A percentile compares a stretch with the other conserved stretches of the same genome.
Evolutionary conservation across 2,888 invertebrate genomes (phyloP).

Genomic region (Monochamus alternatus): DNA sequence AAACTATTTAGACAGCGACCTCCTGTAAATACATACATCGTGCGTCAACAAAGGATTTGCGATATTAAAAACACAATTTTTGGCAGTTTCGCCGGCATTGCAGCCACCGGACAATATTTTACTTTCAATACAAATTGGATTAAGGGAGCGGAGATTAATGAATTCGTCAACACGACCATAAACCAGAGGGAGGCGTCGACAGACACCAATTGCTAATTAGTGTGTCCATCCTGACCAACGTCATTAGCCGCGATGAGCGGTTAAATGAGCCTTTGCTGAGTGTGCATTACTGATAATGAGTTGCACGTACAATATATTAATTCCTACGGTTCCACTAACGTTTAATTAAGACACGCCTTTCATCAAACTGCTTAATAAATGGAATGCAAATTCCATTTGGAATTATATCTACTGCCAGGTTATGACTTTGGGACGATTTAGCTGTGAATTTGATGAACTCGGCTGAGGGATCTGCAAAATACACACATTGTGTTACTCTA

Average conservation of each 20-base stretch:
- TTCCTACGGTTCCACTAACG: conserved; percentile 12
- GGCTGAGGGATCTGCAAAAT: no score
- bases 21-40: no score
- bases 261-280: conserved; percentile 15
- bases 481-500: no score
- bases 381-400: background rate
- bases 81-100: no score
- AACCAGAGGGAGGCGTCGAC: conserved; percentile 29
- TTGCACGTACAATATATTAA: conserved; percentile 13
- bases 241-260: conserved; percentile 26
- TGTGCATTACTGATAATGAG: conserved; percentile 18
- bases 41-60: no score
- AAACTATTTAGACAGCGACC: no score
- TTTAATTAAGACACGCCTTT: conserved; percentile 1
- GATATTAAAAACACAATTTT: no score
- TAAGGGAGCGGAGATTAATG: conserved; percentile 23
- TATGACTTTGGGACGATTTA: background rate
- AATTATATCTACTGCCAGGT: background rate
- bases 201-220: conserved; percentile 31
- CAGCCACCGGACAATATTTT: background rate
- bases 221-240: conserved; percentile 23
- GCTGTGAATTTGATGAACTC: no score
- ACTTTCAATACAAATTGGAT: conserved; percentile 6
- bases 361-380: conserved; percentile 2
- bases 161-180: conserved; percentile 22